Evolutionary conservation across 1,140 invertebrate genomes (phyloP).

Genomic region (Tyrophagus putrescentiae): DNA sequence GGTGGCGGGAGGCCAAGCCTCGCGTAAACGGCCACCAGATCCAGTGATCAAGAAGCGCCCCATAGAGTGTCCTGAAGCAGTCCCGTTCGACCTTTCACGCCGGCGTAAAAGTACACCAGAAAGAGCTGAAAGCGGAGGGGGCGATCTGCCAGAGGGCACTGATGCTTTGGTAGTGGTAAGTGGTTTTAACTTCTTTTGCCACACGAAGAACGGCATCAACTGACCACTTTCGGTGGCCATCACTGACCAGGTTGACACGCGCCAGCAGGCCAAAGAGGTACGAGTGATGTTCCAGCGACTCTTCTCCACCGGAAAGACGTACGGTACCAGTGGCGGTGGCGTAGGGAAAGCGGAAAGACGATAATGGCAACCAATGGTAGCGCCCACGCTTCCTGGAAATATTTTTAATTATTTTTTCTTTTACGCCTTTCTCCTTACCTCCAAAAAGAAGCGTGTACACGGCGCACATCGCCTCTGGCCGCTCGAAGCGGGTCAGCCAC

Average conservation of each 20-base stretch:
- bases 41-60: conserved; percentile 60
- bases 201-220: conserved; percentile 46
- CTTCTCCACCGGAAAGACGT: conserved; percentile 71
- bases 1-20: conserved; percentile 39
- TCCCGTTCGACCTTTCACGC: conserved; percentile 76
- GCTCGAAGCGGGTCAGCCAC: conserved; percentile 41
- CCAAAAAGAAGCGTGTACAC: conserved; percentile 59
- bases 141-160: conserved; percentile 74
- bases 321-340: conserved; percentile 66
- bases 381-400: conserved; percentile 52
- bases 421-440: conserved; percentile 37
- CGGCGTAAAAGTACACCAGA: conserved; percentile 71
- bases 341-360: conserved; percentile 47
- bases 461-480: conserved; percentile 57
- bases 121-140: conserved; percentile 64
- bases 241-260: conserved; percentile 48
- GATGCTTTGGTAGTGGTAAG: too few relatives aligned
- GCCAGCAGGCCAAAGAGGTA: conserved; percentile 69
- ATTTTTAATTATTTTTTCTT: neutral
- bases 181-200: too few relatives aligned
- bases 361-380: conserved; percentile 59
- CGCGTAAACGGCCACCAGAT: conserved; percentile 63
- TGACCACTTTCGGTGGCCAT: conserved; percentile 60
- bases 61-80: conserved; percentile 79
- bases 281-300: conserved; percentile 80